Percentiles rank a stretch among this genome's conserved stretches.
These are phyloP conservation scores for Arizona elegans DNA, from an alignment of 2,113 vertebrate genomes.

Conservation along the genomic window DNA sequence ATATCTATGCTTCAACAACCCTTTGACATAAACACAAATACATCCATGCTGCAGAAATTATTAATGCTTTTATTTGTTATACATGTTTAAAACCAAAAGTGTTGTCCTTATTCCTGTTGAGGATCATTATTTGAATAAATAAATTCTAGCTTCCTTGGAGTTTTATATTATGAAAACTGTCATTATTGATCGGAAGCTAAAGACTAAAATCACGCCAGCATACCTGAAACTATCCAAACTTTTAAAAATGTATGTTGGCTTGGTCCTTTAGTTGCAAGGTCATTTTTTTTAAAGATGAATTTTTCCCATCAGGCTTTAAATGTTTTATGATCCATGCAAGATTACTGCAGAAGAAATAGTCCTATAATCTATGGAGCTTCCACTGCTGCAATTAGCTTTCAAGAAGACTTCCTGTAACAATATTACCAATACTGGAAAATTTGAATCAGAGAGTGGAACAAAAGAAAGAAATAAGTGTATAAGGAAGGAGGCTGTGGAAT, in stretches of 20 bases:
- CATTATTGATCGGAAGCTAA: slow-evolving; percentile 4
- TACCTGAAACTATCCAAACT: background rate
- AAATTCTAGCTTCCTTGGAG: slow-evolving; percentile 6
- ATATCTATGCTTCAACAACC: slow-evolving; percentile 53
- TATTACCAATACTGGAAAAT: background rate
- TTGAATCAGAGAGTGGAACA: too few species aligned
- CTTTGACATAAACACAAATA: slow-evolving; percentile 61
- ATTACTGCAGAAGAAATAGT: background rate
- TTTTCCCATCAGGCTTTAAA: slow-evolving; percentile 12
- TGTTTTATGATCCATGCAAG: slow-evolving; percentile 22
- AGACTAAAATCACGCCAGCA: background rate
- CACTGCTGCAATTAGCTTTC: background rate
- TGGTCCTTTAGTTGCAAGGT: slow-evolving; percentile 17
- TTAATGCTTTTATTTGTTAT: slow-evolving; percentile 45
- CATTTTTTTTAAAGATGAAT: slow-evolving; percentile 5
- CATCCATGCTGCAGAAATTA: slow-evolving; percentile 41
- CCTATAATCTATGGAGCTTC: background rate
- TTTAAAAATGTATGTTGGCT: background rate
- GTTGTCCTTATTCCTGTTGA: slow-evolving; percentile 7
- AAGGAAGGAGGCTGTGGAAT: background rate
- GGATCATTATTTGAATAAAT: background rate
- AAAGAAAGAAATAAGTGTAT: background rate
- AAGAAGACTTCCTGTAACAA: background rate
- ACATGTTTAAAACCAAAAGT: slow-evolving; percentile 36
- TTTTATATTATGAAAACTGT: background rate